Evolutionary conservation across 2,113 vertebrate genomes (phyloP).

Genomic region (Onychostoma macrolepis): DNA sequence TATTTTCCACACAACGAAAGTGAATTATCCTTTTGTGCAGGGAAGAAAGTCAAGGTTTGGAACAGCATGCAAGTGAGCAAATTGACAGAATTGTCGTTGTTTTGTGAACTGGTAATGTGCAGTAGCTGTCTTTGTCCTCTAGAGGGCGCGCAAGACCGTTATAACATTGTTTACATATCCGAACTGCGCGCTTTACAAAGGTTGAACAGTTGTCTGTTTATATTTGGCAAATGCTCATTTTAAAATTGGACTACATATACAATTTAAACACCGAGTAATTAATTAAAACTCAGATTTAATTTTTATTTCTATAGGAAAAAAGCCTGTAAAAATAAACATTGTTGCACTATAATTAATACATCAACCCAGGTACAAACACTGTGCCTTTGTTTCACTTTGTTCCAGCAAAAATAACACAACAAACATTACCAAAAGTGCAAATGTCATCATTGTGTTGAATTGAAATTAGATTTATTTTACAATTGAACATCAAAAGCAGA

Average conservation of each 20-base stretch:
- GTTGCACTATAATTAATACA: not conserved
- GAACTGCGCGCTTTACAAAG: not conserved
- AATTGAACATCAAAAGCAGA: not conserved
- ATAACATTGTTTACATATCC: not conserved
- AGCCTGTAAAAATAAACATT: not conserved
- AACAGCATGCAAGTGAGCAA: not conserved
- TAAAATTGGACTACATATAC: not conserved
- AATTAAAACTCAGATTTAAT: not conserved
- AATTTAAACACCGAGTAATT: not conserved
- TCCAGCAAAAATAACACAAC: not conserved
- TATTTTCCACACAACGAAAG: not conserved
- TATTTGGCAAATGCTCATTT: not conserved
- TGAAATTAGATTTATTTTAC: not conserved
- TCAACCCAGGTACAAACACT: not conserved
- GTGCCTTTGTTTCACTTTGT: not conserved
- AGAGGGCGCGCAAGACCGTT: constrained; percentile 28
- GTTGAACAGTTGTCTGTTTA: not conserved
- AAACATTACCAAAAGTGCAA: not conserved
- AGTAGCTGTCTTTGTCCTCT: not conserved
- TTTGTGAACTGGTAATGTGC: not conserved
- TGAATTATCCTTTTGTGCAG: not conserved
- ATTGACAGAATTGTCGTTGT: not conserved
- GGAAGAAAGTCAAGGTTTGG: not conserved
- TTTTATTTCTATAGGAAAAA: not conserved
- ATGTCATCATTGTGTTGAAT: constrained; percentile 12